Conservation (phyloP, 2,797 vertebrate species). For the Tolypeutes matacus region DNA sequence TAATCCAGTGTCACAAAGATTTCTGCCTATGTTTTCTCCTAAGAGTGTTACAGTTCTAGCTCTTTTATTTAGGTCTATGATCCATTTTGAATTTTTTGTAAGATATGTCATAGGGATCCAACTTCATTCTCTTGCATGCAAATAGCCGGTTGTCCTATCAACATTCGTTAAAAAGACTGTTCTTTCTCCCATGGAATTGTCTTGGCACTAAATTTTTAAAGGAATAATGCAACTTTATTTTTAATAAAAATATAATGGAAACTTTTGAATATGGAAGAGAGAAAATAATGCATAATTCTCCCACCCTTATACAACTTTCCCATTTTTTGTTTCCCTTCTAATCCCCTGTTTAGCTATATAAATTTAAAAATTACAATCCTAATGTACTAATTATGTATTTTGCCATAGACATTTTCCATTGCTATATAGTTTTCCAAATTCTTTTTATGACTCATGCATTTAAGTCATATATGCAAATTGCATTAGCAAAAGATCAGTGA, state of each 20-base stretch:
- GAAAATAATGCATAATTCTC: background rate
- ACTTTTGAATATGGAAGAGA: background rate
- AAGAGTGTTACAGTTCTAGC: background rate
- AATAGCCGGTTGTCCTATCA: background rate
- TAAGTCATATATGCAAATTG: no score
- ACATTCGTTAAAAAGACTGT: background rate
- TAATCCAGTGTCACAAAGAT: background rate
- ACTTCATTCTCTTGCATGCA: background rate
- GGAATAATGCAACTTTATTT: constrained; percentile 12
- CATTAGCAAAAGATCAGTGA: no score
- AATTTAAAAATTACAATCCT: constrained; percentile 49
- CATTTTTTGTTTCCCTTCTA: constrained; percentile 23
- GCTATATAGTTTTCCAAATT: background rate
- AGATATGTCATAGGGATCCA: background rate
- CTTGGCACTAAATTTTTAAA: constrained; percentile 44
- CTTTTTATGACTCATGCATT: background rate
- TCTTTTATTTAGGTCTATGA: background rate
- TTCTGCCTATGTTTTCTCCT: constrained; percentile 1
- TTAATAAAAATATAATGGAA: constrained; percentile 4
- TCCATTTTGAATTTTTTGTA: background rate
- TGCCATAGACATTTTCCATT: background rate
- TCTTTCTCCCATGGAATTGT: background rate
- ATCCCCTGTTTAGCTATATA: background rate
- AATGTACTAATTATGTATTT: constrained; percentile 39
- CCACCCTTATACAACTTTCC: background rate